Percentiles rank a stretch among this genome's conserved stretches.
Evolutionary conservation across 1,140 invertebrate species (phyloP).

Genomic region (Rhagoletis zephyria): DNA sequence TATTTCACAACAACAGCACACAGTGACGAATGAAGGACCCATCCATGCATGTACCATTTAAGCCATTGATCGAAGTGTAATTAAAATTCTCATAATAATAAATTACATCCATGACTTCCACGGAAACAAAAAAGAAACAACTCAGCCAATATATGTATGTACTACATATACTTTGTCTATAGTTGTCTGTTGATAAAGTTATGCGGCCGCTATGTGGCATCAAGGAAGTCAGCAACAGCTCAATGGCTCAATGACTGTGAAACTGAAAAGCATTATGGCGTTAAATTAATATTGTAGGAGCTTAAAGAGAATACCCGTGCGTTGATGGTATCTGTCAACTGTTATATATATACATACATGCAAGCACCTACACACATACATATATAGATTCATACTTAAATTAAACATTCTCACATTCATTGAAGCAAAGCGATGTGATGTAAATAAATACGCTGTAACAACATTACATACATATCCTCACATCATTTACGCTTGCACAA

Average conservation of each 20-base stretch:
- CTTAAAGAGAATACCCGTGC: not conserved
- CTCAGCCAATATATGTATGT: not conserved
- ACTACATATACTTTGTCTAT: not conserved
- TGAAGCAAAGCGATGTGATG: not conserved
- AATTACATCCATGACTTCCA: not conserved
- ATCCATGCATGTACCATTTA: not conserved
- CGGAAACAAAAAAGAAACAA: not conserved
- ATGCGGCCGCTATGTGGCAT: not conserved
- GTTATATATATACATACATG: not conserved
- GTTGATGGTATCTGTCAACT: not conserved
- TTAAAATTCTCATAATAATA: constrained; percentile 37
- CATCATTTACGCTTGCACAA: too few species aligned
- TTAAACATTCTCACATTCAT: too few species aligned
- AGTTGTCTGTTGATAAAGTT: not conserved
- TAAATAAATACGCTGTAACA: not conserved
- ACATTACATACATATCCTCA: too few species aligned
- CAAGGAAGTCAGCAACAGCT: constrained; percentile 7
- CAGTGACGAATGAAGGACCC: not conserved
- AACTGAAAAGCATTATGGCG: not conserved
- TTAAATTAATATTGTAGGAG: constrained; percentile 1
- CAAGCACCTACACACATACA: not conserved
- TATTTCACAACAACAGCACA: not conserved
- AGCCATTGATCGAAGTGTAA: not conserved
- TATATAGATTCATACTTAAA: too few species aligned
- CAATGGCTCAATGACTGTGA: not conserved